These are phyloP conservation scores for chimpanzee (Pan troglodytes) DNA, from an alignment of 2,113 vertebrate genomes.

Conservation along the genomic window DNA sequence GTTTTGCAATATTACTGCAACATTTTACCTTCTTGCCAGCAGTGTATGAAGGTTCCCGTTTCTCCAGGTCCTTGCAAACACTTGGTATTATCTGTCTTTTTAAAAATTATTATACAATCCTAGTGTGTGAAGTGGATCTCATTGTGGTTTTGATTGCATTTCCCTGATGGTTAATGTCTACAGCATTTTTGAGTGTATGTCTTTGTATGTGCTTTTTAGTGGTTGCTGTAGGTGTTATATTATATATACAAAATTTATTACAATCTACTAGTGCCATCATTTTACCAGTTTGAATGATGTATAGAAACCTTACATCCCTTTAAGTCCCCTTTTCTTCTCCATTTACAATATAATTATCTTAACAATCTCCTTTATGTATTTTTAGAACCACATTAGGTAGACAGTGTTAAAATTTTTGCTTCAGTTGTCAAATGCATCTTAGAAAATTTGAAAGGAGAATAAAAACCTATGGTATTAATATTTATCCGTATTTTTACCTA, in stretches of 20 bases:
- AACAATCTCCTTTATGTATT: neutral
- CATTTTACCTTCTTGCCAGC: neutral
- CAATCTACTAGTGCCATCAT: neutral
- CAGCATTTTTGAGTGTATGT: neutral
- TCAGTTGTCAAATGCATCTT: neutral
- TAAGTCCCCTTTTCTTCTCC: neutral
- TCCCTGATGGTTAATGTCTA: neutral
- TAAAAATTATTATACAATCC: neutral
- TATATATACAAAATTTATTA: neutral
- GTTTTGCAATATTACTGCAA: neutral
- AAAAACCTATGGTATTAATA: neutral
- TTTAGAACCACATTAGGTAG: neutral
- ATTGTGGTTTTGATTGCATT: neutral
- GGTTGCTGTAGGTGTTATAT: neutral
- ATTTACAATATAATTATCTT: neutral
- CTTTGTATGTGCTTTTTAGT: neutral
- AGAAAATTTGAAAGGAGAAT: neutral
- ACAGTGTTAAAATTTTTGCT: neutral
- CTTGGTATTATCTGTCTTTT: neutral
- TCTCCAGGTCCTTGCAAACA: neutral
- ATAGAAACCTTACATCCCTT: neutral
- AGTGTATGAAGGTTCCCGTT: neutral
- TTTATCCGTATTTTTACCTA: neutral
- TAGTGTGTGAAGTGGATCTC: neutral
- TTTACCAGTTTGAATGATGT: neutral